A percentile compares a stretch with the other conserved stretches of the same genome.
These are phyloP conservation scores for Saxidomus purpurata DNA, from an alignment of 1,140 invertebrate genomes.

Conservation along the genomic window DNA sequence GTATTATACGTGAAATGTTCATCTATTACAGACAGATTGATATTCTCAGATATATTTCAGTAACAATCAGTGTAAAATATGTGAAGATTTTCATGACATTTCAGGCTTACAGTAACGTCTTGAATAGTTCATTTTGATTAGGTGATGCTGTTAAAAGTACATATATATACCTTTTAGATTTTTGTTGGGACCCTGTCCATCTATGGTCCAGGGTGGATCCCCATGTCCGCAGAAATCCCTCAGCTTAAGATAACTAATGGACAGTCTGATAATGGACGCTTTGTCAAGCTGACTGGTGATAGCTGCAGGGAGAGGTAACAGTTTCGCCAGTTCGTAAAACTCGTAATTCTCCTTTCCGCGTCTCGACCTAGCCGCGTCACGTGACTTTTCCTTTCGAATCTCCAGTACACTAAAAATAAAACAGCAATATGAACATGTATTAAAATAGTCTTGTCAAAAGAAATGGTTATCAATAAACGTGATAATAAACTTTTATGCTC, in stretches of 20 bases:
- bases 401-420: conserved; percentile 89
- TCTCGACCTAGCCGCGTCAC: conserved; percentile 97
- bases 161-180: conserved; percentile 95
- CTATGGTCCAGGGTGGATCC: conserved; percentile 96
- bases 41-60: too few species aligned
- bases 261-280: conserved; percentile 99
- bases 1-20: too few species aligned
- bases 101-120: too few species aligned
- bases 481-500: too few species aligned
- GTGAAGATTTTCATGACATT: too few species aligned
- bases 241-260: conserved; percentile 98
- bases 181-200: conserved; percentile 89
- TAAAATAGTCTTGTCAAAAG: too few species aligned
- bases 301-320: conserved; percentile 97
- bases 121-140: too few species aligned
- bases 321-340: conserved; percentile 99
- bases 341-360: conserved; percentile 99
- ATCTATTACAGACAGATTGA: too few species aligned
- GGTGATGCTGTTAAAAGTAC: too few species aligned
- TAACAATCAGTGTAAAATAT: too few species aligned
- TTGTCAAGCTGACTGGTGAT: conserved; percentile 99
- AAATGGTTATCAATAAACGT: too few species aligned
- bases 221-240: conserved; percentile 97
- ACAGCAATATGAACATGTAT: too few species aligned
- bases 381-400: conserved; percentile 98